phyloP scores from a whole-genome alignment of 2,113 vertebrate species.

The Haemorhous mexicanus region DNA sequence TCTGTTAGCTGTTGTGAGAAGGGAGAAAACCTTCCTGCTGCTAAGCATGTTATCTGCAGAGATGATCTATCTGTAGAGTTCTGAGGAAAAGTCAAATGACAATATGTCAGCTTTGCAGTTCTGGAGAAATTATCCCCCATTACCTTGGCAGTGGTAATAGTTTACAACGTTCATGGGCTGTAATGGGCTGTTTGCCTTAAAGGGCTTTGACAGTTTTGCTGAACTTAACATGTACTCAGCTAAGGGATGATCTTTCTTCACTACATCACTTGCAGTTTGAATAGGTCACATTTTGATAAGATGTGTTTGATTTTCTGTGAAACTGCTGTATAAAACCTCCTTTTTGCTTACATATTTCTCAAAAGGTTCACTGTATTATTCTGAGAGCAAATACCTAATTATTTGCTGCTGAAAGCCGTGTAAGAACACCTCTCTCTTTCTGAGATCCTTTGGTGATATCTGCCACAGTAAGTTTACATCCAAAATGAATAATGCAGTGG shows the following conservation, averaged over 20 bases:
- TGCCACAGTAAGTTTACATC: neutral
- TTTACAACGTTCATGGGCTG: slow-evolving; percentile 8
- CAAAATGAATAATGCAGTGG: neutral
- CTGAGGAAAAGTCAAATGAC: slow-evolving; percentile 17
- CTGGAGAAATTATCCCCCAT: neutral
- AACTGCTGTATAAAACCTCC: neutral
- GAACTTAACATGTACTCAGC: slow-evolving; percentile 26
- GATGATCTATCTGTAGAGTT: neutral
- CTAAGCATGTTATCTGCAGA: neutral
- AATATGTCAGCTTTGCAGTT: slow-evolving; percentile 1
- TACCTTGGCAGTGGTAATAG: slow-evolving; percentile 30
- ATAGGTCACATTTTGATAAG: slow-evolving; percentile 61
- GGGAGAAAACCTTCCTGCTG: neutral
- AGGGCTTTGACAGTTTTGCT: slow-evolving; percentile 37
- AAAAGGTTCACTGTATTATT: neutral
- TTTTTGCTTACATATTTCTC: neutral
- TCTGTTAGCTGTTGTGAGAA: neutral
- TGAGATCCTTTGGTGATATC: slow-evolving; percentile 13
- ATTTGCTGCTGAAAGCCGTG: neutral
- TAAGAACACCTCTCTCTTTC: neutral
- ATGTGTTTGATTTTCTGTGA: slow-evolving; percentile 9
- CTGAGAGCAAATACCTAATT: slow-evolving; percentile 42
- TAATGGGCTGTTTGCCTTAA: slow-evolving; percentile 41
- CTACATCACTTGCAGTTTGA: slow-evolving; percentile 45
- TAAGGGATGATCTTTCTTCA: slow-evolving; percentile 27